Conservation (phyloP, 64 coral and sea anemone species). For the Stichodactyla mertensii region DNA sequence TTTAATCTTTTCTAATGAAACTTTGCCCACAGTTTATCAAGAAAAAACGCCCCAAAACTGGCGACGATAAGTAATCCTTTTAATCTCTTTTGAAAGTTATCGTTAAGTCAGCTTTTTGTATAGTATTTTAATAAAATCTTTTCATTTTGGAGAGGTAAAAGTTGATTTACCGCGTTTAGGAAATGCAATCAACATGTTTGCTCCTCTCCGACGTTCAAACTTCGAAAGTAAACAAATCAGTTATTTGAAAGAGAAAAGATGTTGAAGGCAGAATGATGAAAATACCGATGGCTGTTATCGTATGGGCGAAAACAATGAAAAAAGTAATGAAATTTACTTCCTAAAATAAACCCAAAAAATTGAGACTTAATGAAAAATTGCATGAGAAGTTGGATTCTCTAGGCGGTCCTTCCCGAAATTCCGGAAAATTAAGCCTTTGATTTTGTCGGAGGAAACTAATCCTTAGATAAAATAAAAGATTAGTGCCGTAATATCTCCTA, state of each 20-base stretch:
- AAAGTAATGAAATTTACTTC: not conserved
- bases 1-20: not conserved
- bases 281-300: not conserved
- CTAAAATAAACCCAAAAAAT: not conserved
- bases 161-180: not conserved
- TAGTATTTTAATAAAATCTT: not conserved
- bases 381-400: not conserved
- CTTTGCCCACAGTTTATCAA: not conserved
- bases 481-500: not conserved
- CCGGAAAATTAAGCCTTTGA: not conserved
- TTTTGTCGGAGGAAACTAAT: not conserved
- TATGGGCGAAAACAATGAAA: not conserved
- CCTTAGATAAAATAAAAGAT: not conserved
- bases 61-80: not conserved
- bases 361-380: not conserved
- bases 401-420: not conserved
- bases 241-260: not conserved
- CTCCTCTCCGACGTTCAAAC: not conserved
- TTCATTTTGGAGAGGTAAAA: not conserved
- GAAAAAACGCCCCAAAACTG: not conserved
- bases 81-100: not conserved
- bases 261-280: not conserved
- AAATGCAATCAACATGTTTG: not conserved
- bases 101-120: not conserved
- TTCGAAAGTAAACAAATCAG: not conserved